Evolutionary conservation across 2,797 vertebrate genomes (phyloP).

Genomic region (Myotis planiceps): DNA sequence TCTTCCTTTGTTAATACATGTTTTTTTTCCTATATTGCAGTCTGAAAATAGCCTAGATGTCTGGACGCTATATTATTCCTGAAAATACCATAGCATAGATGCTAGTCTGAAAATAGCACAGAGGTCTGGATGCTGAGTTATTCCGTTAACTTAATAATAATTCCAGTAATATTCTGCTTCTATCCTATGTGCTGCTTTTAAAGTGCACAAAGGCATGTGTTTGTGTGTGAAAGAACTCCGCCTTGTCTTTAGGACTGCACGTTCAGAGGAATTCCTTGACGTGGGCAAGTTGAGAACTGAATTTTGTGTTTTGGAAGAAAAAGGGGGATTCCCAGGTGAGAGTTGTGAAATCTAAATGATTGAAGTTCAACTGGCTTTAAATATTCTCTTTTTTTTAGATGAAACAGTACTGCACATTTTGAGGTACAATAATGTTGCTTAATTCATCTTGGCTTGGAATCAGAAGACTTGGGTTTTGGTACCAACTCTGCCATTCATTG

Average conservation of each 20-base stretch:
- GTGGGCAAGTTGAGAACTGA: conserved; percentile 51
- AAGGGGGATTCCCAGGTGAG: conserved; percentile 39
- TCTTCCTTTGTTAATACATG: not conserved
- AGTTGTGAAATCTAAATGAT: conserved; percentile 28
- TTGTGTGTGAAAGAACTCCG: not conserved
- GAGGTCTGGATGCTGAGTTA: not conserved
- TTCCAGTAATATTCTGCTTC: not conserved
- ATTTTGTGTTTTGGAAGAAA: conserved; percentile 41
- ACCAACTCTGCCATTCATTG: not conserved
- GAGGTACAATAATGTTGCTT: not conserved
- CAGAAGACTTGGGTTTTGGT: not conserved
- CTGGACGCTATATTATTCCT: not conserved
- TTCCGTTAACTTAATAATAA: not conserved
- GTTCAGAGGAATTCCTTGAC: conserved; percentile 31
- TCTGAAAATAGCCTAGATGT: not conserved
- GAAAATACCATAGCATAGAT: not conserved
- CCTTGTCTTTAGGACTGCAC: not conserved
- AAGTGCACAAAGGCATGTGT: not conserved
- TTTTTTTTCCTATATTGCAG: not conserved
- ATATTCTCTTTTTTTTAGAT: not conserved
- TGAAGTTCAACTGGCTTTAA: not conserved
- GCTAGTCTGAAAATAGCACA: not conserved
- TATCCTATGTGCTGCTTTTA: not conserved
- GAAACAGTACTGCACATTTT: not conserved
- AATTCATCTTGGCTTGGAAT: not conserved